Conservation (phyloP, 2,113 vertebrate genomes). For the Onychostoma macrolepis region DNA sequence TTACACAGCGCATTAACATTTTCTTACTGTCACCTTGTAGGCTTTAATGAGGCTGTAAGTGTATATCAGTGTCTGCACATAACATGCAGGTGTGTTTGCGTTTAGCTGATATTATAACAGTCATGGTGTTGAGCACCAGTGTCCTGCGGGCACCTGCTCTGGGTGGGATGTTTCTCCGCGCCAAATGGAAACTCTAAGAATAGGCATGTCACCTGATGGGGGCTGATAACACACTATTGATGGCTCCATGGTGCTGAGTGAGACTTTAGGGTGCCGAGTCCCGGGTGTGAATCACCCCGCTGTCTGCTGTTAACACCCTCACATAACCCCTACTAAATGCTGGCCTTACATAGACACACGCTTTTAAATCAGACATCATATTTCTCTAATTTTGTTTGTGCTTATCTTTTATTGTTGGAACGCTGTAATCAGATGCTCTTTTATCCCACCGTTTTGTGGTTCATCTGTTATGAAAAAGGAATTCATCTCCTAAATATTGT, state of each 20-base stretch:
- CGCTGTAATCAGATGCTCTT: neutral
- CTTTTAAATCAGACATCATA: neutral
- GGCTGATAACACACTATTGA: conserved; percentile 69
- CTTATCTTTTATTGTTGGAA: conserved; percentile 7
- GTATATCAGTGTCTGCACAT: neutral
- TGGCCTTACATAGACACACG: neutral
- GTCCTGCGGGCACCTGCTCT: conserved; percentile 21
- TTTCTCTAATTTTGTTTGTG: neutral
- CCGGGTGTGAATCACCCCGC: conserved; percentile 19
- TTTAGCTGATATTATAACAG: neutral
- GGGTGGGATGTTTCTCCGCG: conserved; percentile 5
- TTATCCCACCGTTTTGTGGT: conserved; percentile 37
- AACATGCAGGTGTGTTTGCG: conserved; percentile 3
- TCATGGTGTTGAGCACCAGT: neutral
- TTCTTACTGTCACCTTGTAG: conserved; percentile 3
- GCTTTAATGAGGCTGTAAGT: neutral
- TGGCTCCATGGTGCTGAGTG: conserved; percentile 58
- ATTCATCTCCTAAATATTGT: conserved; percentile 57
- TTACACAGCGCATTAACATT: conserved; percentile 4
- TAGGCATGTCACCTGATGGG: conserved; percentile 73
- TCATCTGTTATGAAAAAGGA: conserved; percentile 11
- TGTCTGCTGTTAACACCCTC: conserved; percentile 35
- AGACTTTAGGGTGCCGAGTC: conserved; percentile 27
- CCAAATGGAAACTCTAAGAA: conserved; percentile 72
- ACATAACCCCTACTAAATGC: conserved; percentile 15